These are phyloP conservation scores for Alouatta palliata DNA, from an alignment of 2,113 vertebrate species.

Conservation along the genomic window DNA sequence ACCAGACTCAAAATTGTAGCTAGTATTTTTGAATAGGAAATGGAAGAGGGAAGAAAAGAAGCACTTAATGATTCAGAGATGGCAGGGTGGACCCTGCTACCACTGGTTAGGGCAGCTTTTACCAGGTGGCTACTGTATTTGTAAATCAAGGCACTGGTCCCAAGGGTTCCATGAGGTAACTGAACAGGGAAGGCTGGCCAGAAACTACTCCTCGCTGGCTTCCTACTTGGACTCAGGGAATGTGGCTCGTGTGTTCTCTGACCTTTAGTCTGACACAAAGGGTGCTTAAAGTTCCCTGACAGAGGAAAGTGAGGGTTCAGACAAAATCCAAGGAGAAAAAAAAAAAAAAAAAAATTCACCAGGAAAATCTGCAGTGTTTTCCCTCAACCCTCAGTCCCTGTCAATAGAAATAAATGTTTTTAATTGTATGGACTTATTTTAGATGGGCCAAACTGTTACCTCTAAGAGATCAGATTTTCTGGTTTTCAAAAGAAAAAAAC, in stretches of 20 bases:
- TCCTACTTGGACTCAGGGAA: neutral
- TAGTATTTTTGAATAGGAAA: neutral
- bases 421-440: constrained; percentile 31
- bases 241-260: neutral
- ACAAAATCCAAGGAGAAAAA: neutral
- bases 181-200: neutral
- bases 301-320: neutral
- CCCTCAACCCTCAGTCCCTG: neutral
- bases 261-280: neutral
- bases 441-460: neutral
- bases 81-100: neutral
- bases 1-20: constrained; percentile 6
- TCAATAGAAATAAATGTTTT: neutral
- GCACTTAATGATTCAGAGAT: neutral
- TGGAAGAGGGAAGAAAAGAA: neutral
- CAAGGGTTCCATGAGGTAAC: neutral
- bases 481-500: constrained; percentile 44
- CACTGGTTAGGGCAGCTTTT: neutral
- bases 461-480: constrained; percentile 21
- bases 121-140: neutral
- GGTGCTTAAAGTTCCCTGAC: neutral
- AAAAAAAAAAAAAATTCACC: neutral
- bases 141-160: neutral
- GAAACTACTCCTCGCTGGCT: neutral
- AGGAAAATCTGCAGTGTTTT: neutral